phyloP scores from a whole-genome alignment of 2,113 vertebrate genomes.

The Heterotilapia buettikoferi region DNA sequence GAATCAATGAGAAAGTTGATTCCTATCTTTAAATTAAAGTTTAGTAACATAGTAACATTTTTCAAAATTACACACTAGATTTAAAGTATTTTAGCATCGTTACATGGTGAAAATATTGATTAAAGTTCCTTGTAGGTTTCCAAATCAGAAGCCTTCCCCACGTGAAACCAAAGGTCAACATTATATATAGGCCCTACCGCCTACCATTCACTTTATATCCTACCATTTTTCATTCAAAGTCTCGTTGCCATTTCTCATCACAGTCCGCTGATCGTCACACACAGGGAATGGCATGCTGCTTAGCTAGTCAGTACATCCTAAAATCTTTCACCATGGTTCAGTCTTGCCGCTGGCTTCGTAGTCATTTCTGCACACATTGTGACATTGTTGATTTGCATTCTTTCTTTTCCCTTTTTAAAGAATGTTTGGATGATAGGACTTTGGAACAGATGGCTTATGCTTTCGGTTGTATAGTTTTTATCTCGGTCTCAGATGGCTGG shows the following conservation, averaged over 20 bases:
- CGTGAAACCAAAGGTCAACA: slow-evolving; percentile 64
- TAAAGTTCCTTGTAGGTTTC: slow-evolving; percentile 6
- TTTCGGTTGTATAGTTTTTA: slow-evolving; percentile 59
- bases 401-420: neutral
- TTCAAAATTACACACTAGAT: neutral
- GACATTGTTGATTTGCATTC: slow-evolving; percentile 32
- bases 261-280: neutral
- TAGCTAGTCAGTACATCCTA: neutral
- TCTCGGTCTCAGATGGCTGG: slow-evolving; percentile 32
- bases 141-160: slow-evolving; percentile 24
- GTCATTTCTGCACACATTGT: slow-evolving; percentile 48
- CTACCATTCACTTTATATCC: slow-evolving; percentile 15
- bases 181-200: slow-evolving; percentile 25
- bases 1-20: neutral
- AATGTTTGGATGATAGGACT: slow-evolving; percentile 34
- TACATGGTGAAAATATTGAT: neutral
- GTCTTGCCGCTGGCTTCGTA: slow-evolving; percentile 35
- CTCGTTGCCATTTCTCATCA: neutral
- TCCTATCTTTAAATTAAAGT: neutral
- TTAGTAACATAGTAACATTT: neutral
- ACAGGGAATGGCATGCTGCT: slow-evolving; percentile 9
- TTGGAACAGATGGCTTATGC: slow-evolving; percentile 36
- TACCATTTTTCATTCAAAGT: slow-evolving; percentile 5
- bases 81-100: neutral
- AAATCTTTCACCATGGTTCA: slow-evolving; percentile 12